Evolutionary conservation across 2,113 vertebrate species (phyloP).

Genomic region (Tetrao urogallus): DNA sequence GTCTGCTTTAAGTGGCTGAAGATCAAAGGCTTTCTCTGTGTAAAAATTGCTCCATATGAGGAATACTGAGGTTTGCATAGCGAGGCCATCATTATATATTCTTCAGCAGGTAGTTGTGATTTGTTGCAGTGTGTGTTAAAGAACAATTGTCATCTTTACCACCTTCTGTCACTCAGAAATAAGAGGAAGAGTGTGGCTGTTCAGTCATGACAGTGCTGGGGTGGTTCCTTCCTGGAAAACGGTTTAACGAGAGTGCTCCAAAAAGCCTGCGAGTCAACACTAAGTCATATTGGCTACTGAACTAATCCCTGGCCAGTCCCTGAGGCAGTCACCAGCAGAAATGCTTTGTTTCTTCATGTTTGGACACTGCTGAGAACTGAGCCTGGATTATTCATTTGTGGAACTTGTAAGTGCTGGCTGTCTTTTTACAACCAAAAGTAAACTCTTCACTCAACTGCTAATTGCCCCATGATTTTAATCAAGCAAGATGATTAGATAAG

Average conservation of each 20-base stretch:
- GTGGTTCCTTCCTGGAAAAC: background rate
- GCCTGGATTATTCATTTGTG: background rate
- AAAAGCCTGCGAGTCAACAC: background rate
- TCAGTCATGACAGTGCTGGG: background rate
- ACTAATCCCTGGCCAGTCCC: background rate
- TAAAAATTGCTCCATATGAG: background rate
- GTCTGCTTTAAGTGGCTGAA: background rate
- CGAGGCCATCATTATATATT: background rate
- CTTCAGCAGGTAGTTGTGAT: background rate
- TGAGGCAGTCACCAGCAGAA: background rate
- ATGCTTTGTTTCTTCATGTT: background rate
- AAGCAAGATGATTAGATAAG: slow-evolving; percentile 20
- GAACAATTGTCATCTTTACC: background rate
- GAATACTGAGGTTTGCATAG: background rate
- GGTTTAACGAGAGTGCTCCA: background rate
- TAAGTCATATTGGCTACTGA: background rate
- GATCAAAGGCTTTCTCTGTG: background rate
- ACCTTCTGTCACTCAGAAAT: background rate
- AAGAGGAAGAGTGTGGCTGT: background rate
- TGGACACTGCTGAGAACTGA: background rate
- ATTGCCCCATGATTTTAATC: slow-evolving; percentile 47
- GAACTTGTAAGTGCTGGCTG: background rate
- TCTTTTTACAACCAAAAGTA: slow-evolving; percentile 36
- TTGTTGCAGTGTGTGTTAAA: background rate
- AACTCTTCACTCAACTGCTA: slow-evolving; percentile 43